Base-by-base conservation (phyloP, 2,797 vertebrate genomes). In the Lagocephalus sceleratus region DNA sequence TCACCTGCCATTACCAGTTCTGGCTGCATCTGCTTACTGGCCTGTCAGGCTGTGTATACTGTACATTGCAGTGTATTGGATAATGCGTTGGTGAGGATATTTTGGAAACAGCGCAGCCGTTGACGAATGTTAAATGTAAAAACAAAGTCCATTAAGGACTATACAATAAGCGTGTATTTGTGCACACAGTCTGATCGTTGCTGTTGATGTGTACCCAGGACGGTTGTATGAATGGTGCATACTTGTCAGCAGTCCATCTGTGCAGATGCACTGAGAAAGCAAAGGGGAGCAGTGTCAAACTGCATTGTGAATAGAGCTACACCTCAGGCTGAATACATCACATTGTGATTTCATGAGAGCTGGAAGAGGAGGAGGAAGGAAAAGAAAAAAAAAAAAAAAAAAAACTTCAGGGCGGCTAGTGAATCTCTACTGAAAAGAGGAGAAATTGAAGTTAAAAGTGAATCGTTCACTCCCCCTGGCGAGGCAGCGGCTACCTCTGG, bases 1-100 rank as follows among this genome's bases (percentile, higher is more conserved):
- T 97, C 95, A 96, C 94, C 93, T 95, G 94, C 92, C 94, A 97
- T 97, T 97, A 96, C 92, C 90, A 85, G 89, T 90, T 90, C 91
- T 49, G 91, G 89, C 84, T 88, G 92, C 94, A 96, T 96, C 94
- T 97, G 94, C 92, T 94, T 94, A 88, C 86, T 87, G 91, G 91
- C 94, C 94, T 97, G 95, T 95, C 93, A 93, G 92, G 67, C 64
- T 67, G 66, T 66, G 71, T 43, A 41, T 68, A 65, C 60, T 77
- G 75, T 68, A 76, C 56, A 78, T 77, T 47, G 53, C 72, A 65
- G 68, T 73, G 71, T 66, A 68, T 78, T 41, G 62, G 68, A 71
- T 39, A 62, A 45, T 54, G 45, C 63, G 64, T 54, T 45, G 48
- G 46, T 50, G 64, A 60, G 60, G 49, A 54, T 71, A 62, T 72